Percentiles rank a stretch among this genome's conserved stretches.
These are phyloP conservation scores for Empidonax traillii DNA, from an alignment of 2,113 vertebrate species.

Conservation along the genomic window DNA sequence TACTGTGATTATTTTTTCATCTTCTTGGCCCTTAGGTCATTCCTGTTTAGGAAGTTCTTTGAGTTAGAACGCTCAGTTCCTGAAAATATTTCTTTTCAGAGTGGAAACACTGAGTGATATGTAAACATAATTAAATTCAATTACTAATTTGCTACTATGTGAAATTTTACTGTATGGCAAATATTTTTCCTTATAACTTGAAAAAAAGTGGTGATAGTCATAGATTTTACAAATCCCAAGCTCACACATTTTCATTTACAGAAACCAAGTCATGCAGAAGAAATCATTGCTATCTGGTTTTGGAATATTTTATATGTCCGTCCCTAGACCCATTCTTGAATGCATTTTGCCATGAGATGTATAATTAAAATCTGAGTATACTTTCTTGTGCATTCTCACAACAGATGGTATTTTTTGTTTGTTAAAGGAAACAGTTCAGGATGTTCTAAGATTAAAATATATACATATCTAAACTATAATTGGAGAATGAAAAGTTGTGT, in stretches of 20 bases:
- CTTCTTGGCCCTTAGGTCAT: conserved; percentile 1
- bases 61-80: conserved; percentile 6
- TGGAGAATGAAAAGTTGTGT: conserved; percentile 44
- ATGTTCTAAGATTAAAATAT: conserved; percentile 70
- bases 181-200: conserved; percentile 39
- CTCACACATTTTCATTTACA: conserved; percentile 32
- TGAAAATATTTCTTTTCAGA: conserved; percentile 41
- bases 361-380: conserved; percentile 68
- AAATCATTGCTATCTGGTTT: conserved; percentile 38
- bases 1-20: conserved; percentile 23
- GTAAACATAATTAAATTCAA: conserved; percentile 43
- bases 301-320: conserved; percentile 24
- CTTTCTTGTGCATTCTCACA: conserved; percentile 65
- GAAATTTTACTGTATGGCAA: conserved; percentile 22
- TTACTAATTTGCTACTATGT: conserved; percentile 15
- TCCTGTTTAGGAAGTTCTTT: conserved; percentile 20
- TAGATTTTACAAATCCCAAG: conserved; percentile 42
- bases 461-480: conserved; percentile 51
- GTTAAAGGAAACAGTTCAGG: conserved; percentile 60
- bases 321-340: conserved; percentile 46
- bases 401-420: conserved; percentile 71
- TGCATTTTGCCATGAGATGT: conserved; percentile 47
- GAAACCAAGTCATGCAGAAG: conserved; percentile 30
- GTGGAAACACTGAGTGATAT: conserved; percentile 20
- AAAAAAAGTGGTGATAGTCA: neutral